A percentile compares a stretch with the other conserved stretches of the same genome.
Conservation (phyloP, 2,113 vertebrate species). For the Crypturellus undulatus region DNA sequence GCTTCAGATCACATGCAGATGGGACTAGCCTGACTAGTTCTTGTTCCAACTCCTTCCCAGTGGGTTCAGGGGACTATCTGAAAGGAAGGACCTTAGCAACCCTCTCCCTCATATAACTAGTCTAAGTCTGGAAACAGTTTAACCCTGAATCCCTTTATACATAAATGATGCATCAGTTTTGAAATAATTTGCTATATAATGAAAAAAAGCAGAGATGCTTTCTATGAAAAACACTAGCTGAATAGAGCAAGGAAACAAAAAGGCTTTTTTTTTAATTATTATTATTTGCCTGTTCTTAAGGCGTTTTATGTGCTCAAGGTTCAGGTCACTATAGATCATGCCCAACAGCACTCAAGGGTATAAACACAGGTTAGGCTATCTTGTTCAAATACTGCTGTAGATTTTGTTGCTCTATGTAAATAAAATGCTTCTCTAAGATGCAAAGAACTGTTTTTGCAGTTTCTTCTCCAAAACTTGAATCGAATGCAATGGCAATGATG, state of each 20-base stretch:
- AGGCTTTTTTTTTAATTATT: not conserved
- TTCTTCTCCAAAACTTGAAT: not conserved
- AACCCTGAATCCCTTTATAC: rapidly evolving
- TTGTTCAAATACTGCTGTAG: not conserved
- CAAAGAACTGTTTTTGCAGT: not conserved
- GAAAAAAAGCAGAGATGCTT: not conserved
- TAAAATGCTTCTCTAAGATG: not conserved
- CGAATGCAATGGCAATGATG: not conserved
- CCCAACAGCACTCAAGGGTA: not conserved
- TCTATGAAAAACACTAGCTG: not conserved
- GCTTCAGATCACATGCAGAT: rapidly evolving
- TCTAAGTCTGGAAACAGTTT: not conserved
- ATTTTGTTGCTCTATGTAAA: not conserved
- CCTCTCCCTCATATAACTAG: not conserved
- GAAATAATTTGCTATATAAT: not conserved
- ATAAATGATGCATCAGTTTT: not conserved
- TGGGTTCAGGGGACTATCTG: not conserved
- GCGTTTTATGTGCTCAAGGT: not conserved
- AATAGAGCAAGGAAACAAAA: not conserved
- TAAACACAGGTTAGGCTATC: not conserved
- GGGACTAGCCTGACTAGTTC: rapidly evolving
- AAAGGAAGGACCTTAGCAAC: not conserved
- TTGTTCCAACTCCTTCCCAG: not conserved
- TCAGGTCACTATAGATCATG: rapidly evolving
- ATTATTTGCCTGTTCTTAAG: not conserved